phyloP scores from a whole-genome alignment of 2,113 vertebrate species.

The Enhydra lutris region DNA sequence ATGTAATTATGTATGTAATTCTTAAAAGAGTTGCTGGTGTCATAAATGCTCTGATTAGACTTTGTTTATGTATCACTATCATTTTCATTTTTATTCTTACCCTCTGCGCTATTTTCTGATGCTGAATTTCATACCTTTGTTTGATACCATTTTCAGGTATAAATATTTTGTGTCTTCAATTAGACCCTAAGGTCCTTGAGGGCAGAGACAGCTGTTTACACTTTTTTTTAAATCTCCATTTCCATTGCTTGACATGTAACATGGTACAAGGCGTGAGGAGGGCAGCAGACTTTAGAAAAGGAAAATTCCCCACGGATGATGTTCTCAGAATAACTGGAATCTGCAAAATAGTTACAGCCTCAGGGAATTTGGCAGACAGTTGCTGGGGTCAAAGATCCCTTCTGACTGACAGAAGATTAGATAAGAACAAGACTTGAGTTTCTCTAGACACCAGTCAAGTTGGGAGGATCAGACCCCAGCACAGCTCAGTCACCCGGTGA shows the following conservation, averaged over 20 bases:
- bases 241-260: background rate
- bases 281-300: background rate
- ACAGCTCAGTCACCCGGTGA: background rate
- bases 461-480: background rate
- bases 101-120: background rate
- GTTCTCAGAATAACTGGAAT: conserved; percentile 74
- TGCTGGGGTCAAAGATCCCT: conserved; percentile 61
- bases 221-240: background rate
- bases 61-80: background rate
- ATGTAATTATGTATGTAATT: no score
- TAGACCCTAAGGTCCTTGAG: background rate
- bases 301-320: conserved; percentile 67
- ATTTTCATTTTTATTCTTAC: background rate
- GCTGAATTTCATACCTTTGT: background rate
- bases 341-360: conserved; percentile 64
- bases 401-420: conserved; percentile 73
- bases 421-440: conserved; percentile 55
- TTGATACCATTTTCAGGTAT: background rate
- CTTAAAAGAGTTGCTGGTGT: background rate
- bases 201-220: background rate
- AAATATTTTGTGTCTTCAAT: background rate
- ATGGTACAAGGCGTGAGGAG: background rate
- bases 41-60: background rate
- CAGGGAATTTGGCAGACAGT: conserved; percentile 69
- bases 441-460: background rate